A percentile compares a stretch with the other conserved stretches of the same genome.
These are phyloP conservation scores for Hypothenemus hampei DNA, from an alignment of 1,140 invertebrate species.

Conservation along the genomic window DNA sequence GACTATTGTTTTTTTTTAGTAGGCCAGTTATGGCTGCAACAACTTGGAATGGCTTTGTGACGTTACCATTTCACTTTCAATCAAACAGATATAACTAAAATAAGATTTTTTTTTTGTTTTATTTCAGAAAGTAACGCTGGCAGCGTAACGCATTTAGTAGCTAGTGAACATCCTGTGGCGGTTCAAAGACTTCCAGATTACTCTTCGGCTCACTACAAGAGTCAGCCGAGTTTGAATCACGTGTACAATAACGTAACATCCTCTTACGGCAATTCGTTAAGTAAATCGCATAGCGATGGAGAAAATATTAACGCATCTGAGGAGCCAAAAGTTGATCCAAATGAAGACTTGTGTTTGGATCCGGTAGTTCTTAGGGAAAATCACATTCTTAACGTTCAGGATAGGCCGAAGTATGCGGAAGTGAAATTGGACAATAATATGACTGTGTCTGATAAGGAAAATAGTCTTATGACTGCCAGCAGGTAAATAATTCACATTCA, in stretches of 20 bases:
- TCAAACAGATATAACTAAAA: no score
- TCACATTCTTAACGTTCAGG: constrained; percentile 27
- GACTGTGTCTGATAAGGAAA: constrained; percentile 43
- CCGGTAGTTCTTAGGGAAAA: constrained; percentile 38
- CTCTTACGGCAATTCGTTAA: constrained; percentile 24
- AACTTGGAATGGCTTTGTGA: no score
- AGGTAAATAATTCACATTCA: constrained; percentile 35
- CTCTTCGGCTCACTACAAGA: constrained; percentile 42
- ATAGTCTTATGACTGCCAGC: constrained; percentile 51
- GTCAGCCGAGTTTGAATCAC: constrained; percentile 43
- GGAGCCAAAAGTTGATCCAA: constrained; percentile 1
- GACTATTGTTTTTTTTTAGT: no score
- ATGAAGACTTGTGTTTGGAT: constrained; percentile 42
- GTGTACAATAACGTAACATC: constrained; percentile 41
- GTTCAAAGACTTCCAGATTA: constrained; percentile 47
- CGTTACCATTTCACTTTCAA: no score
- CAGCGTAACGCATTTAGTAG: constrained; percentile 59
- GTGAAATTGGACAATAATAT: constrained; percentile 40
- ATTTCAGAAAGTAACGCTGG: constrained; percentile 57
- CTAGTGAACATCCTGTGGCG: constrained; percentile 57
- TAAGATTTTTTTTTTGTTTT: constrained; percentile 17
- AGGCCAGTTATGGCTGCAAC: no score
- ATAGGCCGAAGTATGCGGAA: constrained; percentile 21
- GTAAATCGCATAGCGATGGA: constrained; percentile 38
- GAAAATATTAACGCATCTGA: constrained; percentile 35